phyloP scores from a whole-genome alignment of 2,113 vertebrate species.

The Caracal caracal region DNA sequence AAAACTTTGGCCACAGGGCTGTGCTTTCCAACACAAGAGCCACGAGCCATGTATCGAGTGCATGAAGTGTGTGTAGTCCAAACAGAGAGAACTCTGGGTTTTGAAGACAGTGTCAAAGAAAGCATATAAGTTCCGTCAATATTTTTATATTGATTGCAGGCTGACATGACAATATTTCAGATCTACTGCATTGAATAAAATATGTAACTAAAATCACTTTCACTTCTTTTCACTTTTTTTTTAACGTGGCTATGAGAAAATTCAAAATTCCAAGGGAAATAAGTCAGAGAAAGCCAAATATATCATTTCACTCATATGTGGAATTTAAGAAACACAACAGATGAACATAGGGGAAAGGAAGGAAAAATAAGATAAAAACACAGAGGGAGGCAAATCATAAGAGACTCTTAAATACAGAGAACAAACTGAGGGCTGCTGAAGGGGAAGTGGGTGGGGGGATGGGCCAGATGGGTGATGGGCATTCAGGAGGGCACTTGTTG shows the following conservation, averaged over 20 bases:
- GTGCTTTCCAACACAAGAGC: not conserved
- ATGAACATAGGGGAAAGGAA: too few relatives aligned
- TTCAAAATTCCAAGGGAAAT: not conserved
- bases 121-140: not conserved
- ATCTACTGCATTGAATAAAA: slow-evolving; percentile 17
- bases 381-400: too few relatives aligned
- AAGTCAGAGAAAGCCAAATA: too few relatives aligned
- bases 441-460: too few relatives aligned
- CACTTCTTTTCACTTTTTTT: not conserved
- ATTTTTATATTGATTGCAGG: not conserved
- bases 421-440: too few relatives aligned
- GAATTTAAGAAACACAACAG: too few relatives aligned
- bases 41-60: not conserved
- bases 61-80: not conserved
- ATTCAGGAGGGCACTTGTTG: too few relatives aligned
- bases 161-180: not conserved
- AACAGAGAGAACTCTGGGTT: not conserved
- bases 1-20: not conserved
- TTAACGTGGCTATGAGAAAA: not conserved
- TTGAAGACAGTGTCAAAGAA: slow-evolving; percentile 1
- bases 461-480: too few relatives aligned
- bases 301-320: too few relatives aligned
- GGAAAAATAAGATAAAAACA: too few relatives aligned
- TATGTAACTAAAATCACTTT: slow-evolving; percentile 1
- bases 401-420: too few relatives aligned